Evolutionary conservation across 2,113 vertebrate genomes (phyloP), one percentile per base, ranked within the genome.

Genomic region (Mionectes macconnelli): DNA sequence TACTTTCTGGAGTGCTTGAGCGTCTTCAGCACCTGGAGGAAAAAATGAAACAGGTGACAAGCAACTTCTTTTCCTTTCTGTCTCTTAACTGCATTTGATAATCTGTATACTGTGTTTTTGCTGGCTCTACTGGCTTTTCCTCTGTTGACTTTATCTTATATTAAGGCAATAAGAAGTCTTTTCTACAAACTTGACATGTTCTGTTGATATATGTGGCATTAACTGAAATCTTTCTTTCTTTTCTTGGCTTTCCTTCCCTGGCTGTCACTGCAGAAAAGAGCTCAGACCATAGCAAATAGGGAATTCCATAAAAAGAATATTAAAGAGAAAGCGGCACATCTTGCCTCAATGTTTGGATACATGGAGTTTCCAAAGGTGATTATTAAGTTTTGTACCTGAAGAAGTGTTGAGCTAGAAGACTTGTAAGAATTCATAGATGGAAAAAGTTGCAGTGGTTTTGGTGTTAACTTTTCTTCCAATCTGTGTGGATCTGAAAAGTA

Each of bases 251-350:
- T 88, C 53, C 70, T 98, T 90, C 92, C 44, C 62, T 86, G 89
- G 79, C 75, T 94, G 50, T 94, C 79, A 57, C 84, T 94, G 87
- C 98, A 99, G 99, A 99, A 98, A 97, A 99, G 98, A 98, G 98
- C 98, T 97, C 98, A 99, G 97, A 98, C 98, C 88, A 97, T 99
- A 98, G 98, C 99, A 89, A 98, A 98, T 97, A 99, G 99, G 97
- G 99, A 99, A 91, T 99, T 99, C 98, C 99, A 99, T 91, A 98
- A 98, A 98, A 99, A 99, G 98, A 99, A 98, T 96, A 98, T 99
- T 97, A 99, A 99, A 97, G 99, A 99, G 93, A 99, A 99, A 87
- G 99, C 98, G 2, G 98, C 98, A 95, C 99, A 99, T 94, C 98
- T 99, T 60, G 98, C 98, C 21, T 98, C 98, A 75, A 96, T 99